phyloP scores from a whole-genome alignment of 2,888 invertebrate species.

The Mylabris sibirica region DNA sequence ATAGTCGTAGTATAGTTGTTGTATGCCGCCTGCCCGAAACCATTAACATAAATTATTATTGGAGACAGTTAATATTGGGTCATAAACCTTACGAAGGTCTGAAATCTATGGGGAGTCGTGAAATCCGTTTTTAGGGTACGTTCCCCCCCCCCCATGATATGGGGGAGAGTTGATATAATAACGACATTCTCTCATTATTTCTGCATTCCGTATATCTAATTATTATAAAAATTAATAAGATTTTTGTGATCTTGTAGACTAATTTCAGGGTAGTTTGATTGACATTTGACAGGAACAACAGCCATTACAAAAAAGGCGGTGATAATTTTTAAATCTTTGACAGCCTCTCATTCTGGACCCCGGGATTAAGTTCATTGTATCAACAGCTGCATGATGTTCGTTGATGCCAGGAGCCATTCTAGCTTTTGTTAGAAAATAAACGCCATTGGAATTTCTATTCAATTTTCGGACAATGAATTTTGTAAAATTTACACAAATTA shows the following conservation, averaged over 20 bases:
- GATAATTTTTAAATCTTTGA: constrained; percentile 45
- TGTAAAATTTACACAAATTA: not conserved
- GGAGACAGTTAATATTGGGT: constrained; percentile 68
- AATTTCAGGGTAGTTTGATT: too few relatives aligned
- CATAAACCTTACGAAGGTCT: constrained; percentile 59
- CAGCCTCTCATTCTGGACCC: constrained; percentile 41
- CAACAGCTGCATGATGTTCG: constrained; percentile 56
- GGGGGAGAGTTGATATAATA: too few relatives aligned
- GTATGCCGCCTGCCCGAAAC: constrained; percentile 52
- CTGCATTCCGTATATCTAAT: too few relatives aligned
- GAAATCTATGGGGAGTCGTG: constrained; percentile 41
- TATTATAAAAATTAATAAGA: too few relatives aligned
- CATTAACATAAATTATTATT: constrained; percentile 68
- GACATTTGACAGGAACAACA: constrained; percentile 36
- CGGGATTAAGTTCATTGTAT: constrained; percentile 34
- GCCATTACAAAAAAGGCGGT: constrained; percentile 54
- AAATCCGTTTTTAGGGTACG: constrained; percentile 30
- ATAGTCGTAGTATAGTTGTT: constrained; percentile 21
- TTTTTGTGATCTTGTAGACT: too few relatives aligned
- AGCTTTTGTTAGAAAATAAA: not conserved
- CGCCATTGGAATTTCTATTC: not conserved
- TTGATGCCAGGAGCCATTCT: constrained; percentile 48
- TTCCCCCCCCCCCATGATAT: constrained; percentile 14
- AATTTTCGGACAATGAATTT: not conserved
- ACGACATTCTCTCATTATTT: too few relatives aligned